Conservation (phyloP, 2,888 invertebrate genomes). For the Phragmatobia fuliginosa region DNA sequence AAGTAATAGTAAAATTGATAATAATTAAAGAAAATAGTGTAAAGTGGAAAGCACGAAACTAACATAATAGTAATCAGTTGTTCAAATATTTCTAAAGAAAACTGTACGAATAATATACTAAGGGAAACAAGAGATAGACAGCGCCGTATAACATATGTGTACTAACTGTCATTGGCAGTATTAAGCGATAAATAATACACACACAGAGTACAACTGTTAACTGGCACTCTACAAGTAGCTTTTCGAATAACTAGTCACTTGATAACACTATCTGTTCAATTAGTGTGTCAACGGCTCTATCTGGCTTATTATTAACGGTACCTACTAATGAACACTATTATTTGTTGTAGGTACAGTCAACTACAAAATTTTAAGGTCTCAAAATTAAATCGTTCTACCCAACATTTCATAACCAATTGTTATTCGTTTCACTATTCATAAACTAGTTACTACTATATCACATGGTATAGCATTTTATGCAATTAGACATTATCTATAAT, state of each 20-base stretch:
- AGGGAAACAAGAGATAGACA: neutral
- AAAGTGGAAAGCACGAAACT: neutral
- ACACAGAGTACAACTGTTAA: conserved; percentile 32
- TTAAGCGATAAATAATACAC: conserved; percentile 27
- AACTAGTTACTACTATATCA: neutral
- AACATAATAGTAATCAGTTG: neutral
- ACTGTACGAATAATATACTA: neutral
- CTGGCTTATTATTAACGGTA: conserved; percentile 71
- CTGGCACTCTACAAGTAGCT: conserved; percentile 42
- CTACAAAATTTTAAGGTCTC: conserved; percentile 20
- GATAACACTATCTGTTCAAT: conserved; percentile 80
- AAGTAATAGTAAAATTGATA: too few species aligned
- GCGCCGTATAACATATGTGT: neutral
- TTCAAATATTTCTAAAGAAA: neutral
- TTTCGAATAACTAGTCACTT: conserved; percentile 53
- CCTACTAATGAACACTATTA: conserved; percentile 55
- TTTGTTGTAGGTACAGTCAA: conserved; percentile 56
- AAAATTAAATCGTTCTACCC: neutral
- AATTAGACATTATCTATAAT: neutral
- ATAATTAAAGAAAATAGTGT: neutral
- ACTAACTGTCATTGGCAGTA: neutral
- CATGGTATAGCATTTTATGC: neutral
- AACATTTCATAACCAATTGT: neutral
- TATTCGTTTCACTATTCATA: neutral
- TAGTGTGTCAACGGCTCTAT: conserved; percentile 80